phyloP scores from a whole-genome alignment of 2,888 invertebrate species.

The Auanema sp. region DNA sequence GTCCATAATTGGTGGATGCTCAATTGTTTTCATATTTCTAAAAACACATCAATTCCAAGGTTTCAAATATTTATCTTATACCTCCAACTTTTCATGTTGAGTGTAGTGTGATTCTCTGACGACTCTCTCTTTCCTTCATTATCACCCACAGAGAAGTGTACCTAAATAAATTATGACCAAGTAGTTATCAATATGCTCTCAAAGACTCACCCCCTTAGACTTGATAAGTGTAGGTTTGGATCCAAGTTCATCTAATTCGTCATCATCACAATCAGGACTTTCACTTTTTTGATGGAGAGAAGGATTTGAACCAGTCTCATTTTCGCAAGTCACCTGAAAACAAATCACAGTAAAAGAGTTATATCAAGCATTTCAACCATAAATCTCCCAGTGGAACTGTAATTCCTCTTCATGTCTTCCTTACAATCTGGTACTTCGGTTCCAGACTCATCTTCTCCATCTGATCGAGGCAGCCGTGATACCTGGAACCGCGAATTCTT shows the following conservation, averaged over 20 bases:
- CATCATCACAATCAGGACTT: background rate
- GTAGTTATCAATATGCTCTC: too few relatives aligned
- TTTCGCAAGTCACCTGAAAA: background rate
- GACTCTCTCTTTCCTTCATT: slow-evolving; percentile 22
- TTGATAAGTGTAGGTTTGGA: background rate
- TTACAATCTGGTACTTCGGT: background rate
- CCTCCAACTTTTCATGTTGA: slow-evolving; percentile 55
- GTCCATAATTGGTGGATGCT: slow-evolving; percentile 67
- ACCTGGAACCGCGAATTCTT: slow-evolving; percentile 7
- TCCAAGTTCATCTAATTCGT: background rate
- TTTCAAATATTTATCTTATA: slow-evolving; percentile 11
- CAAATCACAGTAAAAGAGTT: background rate
- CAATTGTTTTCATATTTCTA: slow-evolving; percentile 57
- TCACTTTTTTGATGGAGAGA: background rate
- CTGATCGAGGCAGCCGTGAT: background rate
- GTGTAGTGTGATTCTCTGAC: slow-evolving; percentile 39
- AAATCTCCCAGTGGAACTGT: slow-evolving; percentile 42
- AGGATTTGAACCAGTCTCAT: background rate
- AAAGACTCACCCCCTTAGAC: slow-evolving; percentile 15
- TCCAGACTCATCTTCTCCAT: slow-evolving; percentile 9
- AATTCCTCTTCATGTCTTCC: slow-evolving; percentile 24
- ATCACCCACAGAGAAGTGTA: slow-evolving; percentile 50
- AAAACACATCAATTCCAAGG: background rate
- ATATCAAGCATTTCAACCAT: slow-evolving; percentile 21
- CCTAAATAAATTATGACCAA: slow-evolving; percentile 31